phyloP scores from a whole-genome alignment of 2,113 vertebrate genomes.

The Grammomys surdaster region DNA sequence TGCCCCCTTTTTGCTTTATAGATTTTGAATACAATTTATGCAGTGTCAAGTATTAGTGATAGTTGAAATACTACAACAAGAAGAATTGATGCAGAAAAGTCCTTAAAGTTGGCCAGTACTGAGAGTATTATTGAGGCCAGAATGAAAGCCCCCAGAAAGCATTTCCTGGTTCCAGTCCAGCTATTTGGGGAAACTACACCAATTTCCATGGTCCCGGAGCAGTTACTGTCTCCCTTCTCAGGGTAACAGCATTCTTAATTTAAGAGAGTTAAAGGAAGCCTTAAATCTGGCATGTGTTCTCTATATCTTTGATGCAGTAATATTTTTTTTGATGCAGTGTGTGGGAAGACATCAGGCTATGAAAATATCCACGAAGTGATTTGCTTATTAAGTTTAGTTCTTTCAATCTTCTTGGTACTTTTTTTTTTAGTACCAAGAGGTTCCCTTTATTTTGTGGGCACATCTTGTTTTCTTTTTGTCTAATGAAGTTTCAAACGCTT shows the following conservation, averaged over 20 bases:
- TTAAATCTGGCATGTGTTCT: constrained; percentile 4
- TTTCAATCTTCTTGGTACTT: not conserved
- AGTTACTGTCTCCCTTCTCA: not conserved
- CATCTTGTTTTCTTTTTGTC: constrained; percentile 54
- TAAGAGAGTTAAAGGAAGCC: constrained; percentile 35
- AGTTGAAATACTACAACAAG: constrained; percentile 11
- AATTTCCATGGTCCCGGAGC: not conserved
- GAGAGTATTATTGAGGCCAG: rapidly evolving
- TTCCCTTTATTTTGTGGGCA: constrained; percentile 59
- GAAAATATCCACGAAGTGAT: constrained; percentile 61
- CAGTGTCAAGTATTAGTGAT: not conserved
- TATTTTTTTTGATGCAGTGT: constrained; percentile 46
- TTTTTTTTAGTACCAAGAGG: constrained; percentile 21
- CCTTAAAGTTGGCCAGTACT: not conserved
- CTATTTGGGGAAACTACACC: not conserved
- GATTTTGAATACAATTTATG: constrained; percentile 15
- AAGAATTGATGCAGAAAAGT: not conserved
- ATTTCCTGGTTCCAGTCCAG: not conserved
- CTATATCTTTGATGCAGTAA: constrained; percentile 43
- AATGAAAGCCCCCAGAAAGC: not conserved
- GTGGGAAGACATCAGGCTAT: constrained; percentile 60
- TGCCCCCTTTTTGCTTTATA: not conserved
- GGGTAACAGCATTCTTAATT: not conserved
- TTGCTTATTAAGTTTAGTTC: constrained; percentile 57
- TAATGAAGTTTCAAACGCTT: constrained; percentile 64